Base-by-base conservation (phyloP, 2,888 invertebrate species). In the Dicyrtomina minuta region DNA sequence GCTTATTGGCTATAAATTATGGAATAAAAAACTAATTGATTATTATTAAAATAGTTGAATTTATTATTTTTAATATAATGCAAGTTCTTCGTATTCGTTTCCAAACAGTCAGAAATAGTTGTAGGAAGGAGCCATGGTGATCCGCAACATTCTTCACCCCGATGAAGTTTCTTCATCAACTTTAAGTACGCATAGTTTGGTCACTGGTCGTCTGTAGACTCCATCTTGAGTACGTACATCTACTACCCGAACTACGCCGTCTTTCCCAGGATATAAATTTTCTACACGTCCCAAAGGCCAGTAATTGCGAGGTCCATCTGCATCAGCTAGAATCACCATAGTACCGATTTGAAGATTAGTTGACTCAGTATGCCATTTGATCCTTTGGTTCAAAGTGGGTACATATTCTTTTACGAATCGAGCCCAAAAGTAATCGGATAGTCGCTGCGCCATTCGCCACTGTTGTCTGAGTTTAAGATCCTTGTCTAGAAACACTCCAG, bases 331-430 rank as follows among this genome's bases (percentile, higher is more conserved):
- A 17, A 51, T 24, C 3, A n/a, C 17, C 1, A 51, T 20, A 24
- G 10, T 24, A 20, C 20, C 51, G 10, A 49, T 20, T 49, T 49
- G 5, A n/a, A n/a, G n/a, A n/a, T n/a, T n/a, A n/a, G n/a, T n/a
- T n/a, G n/a, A n/a, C n/a, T n/a, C n/a, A 0, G 13, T 0, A 10
- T 27, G 10, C 76, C 74, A 78, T 56, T 76, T 78, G 13, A 13
- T 56, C 10, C 75, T 43, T 17, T 66, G 64, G 1, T 46, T 68
- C 3, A 78, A 60, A 0, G 59, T 61, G 0, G 76, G 76, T 2
- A 77, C 33, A 55, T 74, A 78, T 53, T 75, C 78, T 8, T 43
- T 27, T 0, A 74, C 17, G 74, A 74, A 78, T 2, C 75, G 62
- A 24, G 49, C 56, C 76, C 75, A 78, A 65, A 76, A 75, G 0